These are phyloP conservation scores for Lutjanus argentimaculatus DNA, from an alignment of 2,797 vertebrate species.

Conservation along the genomic window DNA sequence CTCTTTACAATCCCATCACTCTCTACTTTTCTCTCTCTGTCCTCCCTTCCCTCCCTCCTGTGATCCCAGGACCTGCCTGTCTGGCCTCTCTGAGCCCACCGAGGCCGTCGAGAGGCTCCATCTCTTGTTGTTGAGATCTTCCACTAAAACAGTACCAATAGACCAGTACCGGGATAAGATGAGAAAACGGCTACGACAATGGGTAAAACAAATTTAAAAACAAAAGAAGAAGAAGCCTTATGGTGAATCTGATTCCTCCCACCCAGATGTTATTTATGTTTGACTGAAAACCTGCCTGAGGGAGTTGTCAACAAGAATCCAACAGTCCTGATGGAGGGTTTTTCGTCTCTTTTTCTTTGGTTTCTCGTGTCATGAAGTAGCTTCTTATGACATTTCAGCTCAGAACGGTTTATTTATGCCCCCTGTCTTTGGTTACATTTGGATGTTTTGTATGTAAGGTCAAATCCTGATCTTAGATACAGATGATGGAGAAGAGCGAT, in stretches of 20 bases:
- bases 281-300: constrained; percentile 68
- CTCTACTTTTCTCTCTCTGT: constrained; percentile 52
- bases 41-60: constrained; percentile 55
- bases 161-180: constrained; percentile 68
- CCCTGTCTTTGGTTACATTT: constrained; percentile 34
- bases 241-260: constrained; percentile 68
- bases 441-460: constrained; percentile 20
- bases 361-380: constrained; percentile 37
- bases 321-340: background rate
- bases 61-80: constrained; percentile 77
- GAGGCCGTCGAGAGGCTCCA: constrained; percentile 78
- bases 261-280: constrained; percentile 64
- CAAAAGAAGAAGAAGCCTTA: constrained; percentile 70
- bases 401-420: constrained; percentile 42
- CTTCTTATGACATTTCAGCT: constrained; percentile 32
- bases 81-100: constrained; percentile 45
- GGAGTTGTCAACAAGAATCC: constrained; percentile 53
- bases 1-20: constrained; percentile 71
- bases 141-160: constrained; percentile 74
- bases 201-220: constrained; percentile 28
- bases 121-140: constrained; percentile 88
- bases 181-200: constrained; percentile 66
- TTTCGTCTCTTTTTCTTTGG: background rate
- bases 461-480: constrained; percentile 12
- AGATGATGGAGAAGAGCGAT: background rate